Conservation (phyloP, 2,888 invertebrate species). For the Sphinx pinastri region DNA sequence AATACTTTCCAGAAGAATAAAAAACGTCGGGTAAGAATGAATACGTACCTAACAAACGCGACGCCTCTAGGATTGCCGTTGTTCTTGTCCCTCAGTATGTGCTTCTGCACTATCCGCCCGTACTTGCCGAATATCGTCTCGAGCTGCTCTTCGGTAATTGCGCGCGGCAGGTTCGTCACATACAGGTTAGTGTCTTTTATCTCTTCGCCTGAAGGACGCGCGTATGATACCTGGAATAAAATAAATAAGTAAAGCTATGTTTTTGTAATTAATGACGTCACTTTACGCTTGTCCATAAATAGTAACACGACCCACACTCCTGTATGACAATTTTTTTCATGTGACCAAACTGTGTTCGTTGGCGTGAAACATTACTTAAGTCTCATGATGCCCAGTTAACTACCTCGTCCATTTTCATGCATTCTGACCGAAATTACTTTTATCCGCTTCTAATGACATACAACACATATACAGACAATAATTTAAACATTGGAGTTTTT, state of each 20-base stretch:
- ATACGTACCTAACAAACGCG: constrained; percentile 92
- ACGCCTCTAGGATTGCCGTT: constrained; percentile 95
- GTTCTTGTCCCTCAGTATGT: constrained; percentile 94
- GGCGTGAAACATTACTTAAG: background rate
- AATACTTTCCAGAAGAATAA: too few relatives aligned
- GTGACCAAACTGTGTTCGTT: too few relatives aligned
- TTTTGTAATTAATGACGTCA: too few relatives aligned
- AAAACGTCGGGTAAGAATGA: too few relatives aligned
- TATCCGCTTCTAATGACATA: too few relatives aligned
- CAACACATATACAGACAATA: too few relatives aligned
- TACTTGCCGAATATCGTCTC: constrained; percentile 94
- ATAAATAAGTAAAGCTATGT: background rate
- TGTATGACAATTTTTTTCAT: too few relatives aligned
- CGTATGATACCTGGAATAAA: constrained; percentile 89
- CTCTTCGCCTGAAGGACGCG: constrained; percentile 94
- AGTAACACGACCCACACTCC: too few relatives aligned
- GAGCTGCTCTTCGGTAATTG: constrained; percentile 92
- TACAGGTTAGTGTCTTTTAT: constrained; percentile 97
- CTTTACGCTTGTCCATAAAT: too few relatives aligned
- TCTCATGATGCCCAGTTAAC: background rate
- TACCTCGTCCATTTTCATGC: too few relatives aligned
- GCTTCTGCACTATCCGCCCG: constrained; percentile 96
- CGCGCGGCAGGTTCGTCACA: constrained; percentile 95
- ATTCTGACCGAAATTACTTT: too few relatives aligned
- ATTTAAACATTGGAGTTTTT: too few relatives aligned